Conservation (phyloP, 2,113 vertebrate species). For the Hippoglossus stenolepis region DNA sequence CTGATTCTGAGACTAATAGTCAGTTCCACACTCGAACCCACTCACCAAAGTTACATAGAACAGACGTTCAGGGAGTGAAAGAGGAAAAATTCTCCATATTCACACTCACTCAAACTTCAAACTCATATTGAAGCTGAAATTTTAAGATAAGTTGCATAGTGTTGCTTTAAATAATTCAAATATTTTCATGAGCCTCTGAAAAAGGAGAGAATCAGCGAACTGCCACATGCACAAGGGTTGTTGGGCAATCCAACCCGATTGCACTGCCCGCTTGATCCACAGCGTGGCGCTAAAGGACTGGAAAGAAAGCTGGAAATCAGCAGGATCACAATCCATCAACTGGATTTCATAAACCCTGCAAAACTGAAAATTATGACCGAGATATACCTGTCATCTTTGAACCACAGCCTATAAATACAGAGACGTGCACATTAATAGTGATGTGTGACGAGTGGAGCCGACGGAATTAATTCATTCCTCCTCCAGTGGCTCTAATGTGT, state of each 20-base stretch:
- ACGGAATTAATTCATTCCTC: not conserved
- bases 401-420: constrained; percentile 15
- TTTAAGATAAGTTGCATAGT: too few relatives aligned
- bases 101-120: too few relatives aligned
- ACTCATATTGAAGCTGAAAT: too few relatives aligned
- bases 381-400: constrained; percentile 17
- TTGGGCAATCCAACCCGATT: not conserved
- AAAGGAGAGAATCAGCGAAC: too few relatives aligned
- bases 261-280: constrained; percentile 35
- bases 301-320: not conserved
- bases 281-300: constrained; percentile 59
- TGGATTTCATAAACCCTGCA: constrained; percentile 17
- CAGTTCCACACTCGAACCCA: too few relatives aligned
- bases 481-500: not conserved
- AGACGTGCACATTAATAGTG: constrained; percentile 7
- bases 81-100: too few relatives aligned
- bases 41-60: too few relatives aligned
- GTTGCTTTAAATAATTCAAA: too few relatives aligned
- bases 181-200: too few relatives aligned
- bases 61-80: too few relatives aligned
- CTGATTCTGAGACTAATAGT: too few relatives aligned
- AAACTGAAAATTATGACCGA: constrained; percentile 17
- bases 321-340: constrained; percentile 13
- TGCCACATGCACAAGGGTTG: too few relatives aligned
- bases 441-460: constrained; percentile 7